Evolutionary conservation across 2,113 vertebrate genomes (phyloP).

Genomic region (Leptocoma aspasia): DNA sequence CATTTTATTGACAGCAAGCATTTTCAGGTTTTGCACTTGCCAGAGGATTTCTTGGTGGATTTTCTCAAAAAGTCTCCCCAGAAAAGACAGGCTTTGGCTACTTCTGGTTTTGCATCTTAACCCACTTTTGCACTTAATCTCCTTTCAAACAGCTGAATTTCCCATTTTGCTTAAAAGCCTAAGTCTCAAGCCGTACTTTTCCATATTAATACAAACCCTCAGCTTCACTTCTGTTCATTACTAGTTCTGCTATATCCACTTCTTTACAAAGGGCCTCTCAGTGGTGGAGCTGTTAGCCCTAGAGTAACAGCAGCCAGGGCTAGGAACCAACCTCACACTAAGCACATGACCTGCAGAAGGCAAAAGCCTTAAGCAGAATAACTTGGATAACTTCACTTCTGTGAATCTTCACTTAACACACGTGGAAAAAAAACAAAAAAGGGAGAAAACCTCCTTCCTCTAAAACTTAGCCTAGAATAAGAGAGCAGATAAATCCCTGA

Average conservation of each 20-base stretch:
- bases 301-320: not conserved
- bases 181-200: not conserved
- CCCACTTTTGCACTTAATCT: not conserved
- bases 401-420: not conserved
- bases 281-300: not conserved
- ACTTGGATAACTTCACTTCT: not conserved
- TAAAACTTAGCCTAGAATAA: not conserved
- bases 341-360: not conserved
- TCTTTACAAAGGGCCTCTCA: not conserved
- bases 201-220: not conserved
- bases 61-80: not conserved
- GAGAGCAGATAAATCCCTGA: not conserved
- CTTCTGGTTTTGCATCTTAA: not conserved
- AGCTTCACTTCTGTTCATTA: not conserved
- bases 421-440: accelerated
- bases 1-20: not conserved
- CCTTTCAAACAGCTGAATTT: not conserved
- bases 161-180: not conserved
- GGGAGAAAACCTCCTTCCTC: not conserved
- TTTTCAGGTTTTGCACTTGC: not conserved
- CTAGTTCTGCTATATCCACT: not conserved
- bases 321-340: not conserved
- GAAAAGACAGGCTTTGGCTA: not conserved
- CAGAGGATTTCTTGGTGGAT: not conserved
- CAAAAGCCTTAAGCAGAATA: not conserved